phyloP scores from a whole-genome alignment of 2,888 invertebrate species.

The Athalia cordata region DNA sequence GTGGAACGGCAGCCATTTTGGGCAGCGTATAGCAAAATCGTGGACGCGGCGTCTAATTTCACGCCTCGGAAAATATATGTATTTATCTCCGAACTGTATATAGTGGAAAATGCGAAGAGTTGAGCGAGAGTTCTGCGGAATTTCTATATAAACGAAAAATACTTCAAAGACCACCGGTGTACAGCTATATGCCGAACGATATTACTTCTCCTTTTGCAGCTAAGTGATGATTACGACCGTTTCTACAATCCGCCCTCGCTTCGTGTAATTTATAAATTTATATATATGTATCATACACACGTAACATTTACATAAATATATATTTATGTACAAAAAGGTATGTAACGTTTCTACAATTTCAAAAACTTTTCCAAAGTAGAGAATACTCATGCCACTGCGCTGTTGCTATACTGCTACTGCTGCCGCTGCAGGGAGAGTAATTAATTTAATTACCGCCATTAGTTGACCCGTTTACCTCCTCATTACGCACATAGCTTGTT shows the following conservation, averaged over 20 bases:
- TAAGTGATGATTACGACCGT: slow-evolving; percentile 35
- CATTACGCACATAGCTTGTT: slow-evolving; percentile 13
- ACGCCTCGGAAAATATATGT: slow-evolving; percentile 21
- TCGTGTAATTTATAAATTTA: no score
- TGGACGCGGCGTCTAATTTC: slow-evolving; percentile 34
- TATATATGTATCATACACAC: no score
- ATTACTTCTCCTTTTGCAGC: neutral
- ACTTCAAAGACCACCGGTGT: slow-evolving; percentile 40
- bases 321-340: neutral
- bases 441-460: slow-evolving; percentile 37
- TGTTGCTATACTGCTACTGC: no score
- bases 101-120: neutral
- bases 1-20: slow-evolving; percentile 38
- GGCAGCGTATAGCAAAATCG: neutral
- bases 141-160: neutral
- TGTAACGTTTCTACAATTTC: slow-evolving; percentile 21
- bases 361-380: slow-evolving; percentile 30
- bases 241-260: neutral
- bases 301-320: neutral
- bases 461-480: slow-evolving; percentile 17
- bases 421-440: neutral
- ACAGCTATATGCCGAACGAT: no score
- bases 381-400: neutral
- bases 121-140: no score
- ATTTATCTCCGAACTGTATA: slow-evolving; percentile 22